Percentiles rank a stretch among this genome's conserved stretches.
Conservation (phyloP, 2,113 vertebrate genomes). For the Pelodiscus sinensis region DNA sequence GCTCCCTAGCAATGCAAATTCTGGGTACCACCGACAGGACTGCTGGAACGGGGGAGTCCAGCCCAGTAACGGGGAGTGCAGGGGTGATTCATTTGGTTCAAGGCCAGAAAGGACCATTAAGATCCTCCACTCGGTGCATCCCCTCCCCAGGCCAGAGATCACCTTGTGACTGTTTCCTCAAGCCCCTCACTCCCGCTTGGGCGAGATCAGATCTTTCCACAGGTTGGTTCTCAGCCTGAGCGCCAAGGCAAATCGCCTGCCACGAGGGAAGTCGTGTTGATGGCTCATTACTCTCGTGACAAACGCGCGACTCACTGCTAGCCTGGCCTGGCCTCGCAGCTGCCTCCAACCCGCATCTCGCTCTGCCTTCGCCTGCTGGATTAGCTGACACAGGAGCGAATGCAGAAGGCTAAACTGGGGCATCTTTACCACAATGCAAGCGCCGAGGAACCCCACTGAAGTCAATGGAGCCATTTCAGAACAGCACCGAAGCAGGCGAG, state of each 20-base stretch:
- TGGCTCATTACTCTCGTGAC: not conserved
- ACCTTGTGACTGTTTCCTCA: not conserved
- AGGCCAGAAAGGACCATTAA: not conserved
- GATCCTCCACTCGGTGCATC: not conserved
- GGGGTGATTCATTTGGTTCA: rapidly evolving
- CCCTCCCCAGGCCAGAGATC: rapidly evolving
- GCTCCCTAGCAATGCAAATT: not conserved
- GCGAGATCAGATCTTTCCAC: not conserved
- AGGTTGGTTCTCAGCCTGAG: not conserved
- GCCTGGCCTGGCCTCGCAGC: not conserved
- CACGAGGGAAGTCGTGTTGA: not conserved
- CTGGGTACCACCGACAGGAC: not conserved
- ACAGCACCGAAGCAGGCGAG: not conserved
- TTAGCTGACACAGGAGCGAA: not conserved
- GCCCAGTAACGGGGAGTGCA: rapidly evolving
- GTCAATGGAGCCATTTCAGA: not conserved
- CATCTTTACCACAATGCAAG: not conserved
- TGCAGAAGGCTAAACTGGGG: not conserved
- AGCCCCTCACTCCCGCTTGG: rapidly evolving
- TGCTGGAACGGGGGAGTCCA: rapidly evolving
- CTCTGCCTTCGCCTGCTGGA: not conserved
- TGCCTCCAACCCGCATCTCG: not conserved
- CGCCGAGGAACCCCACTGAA: not conserved
- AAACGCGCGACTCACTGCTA: not conserved
- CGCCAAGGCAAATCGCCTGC: not conserved